Evolutionary conservation across 92 coral and sea anemone genomes (phyloP).

Genomic region (Epizoanthus stellaris): DNA sequence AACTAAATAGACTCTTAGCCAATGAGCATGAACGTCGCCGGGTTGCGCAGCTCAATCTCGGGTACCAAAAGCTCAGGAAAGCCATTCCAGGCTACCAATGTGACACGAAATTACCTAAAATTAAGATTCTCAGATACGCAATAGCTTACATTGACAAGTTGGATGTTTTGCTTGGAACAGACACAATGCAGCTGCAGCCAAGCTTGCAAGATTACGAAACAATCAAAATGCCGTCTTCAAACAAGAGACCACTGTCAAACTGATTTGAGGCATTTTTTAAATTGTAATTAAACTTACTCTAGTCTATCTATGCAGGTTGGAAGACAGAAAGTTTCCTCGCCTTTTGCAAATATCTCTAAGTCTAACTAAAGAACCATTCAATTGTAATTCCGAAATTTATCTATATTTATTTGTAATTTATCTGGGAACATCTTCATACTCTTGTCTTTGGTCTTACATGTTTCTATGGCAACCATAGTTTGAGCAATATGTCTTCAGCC

Average conservation of each 20-base stretch:
- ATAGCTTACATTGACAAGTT: conserved; percentile 83
- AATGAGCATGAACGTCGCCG: conserved; percentile 89
- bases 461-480: too few relatives aligned
- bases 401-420: too few relatives aligned
- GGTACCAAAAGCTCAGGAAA: conserved; percentile 82
- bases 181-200: neutral
- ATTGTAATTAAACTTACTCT: too few relatives aligned
- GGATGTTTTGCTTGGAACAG: conserved; percentile 62
- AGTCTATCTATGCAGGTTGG: too few relatives aligned
- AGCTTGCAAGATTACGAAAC: neutral
- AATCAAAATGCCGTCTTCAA: neutral
- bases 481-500: too few relatives aligned
- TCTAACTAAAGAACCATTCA: too few relatives aligned
- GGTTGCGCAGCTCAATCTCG: conserved; percentile 86
- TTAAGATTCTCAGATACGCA: conserved; percentile 86
- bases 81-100: conserved; percentile 92
- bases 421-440: too few relatives aligned
- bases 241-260: neutral
- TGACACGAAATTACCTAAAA: conserved; percentile 88
- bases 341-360: too few relatives aligned
- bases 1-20: conserved; percentile 82
- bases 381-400: too few relatives aligned
- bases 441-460: too few relatives aligned
- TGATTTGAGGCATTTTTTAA: neutral
- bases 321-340: too few relatives aligned